Percentiles rank a stretch among this genome's conserved stretches.
phyloP scores from a whole-genome alignment of 2,888 invertebrate genomes.

The Lamproptera curius region DNA sequence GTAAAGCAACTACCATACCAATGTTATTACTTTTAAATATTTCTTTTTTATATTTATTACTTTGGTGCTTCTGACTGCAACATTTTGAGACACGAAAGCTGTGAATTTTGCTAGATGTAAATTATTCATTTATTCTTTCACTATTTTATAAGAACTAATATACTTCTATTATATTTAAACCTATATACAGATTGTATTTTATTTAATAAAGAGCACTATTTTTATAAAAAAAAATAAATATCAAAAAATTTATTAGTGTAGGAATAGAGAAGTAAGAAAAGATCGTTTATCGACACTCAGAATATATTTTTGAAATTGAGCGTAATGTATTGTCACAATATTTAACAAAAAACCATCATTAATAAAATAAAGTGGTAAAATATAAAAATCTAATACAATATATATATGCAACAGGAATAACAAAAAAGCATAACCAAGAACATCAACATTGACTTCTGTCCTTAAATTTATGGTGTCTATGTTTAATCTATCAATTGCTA shows the following conservation, averaged over 20 bases:
- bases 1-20: too few species aligned
- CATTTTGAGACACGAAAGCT: constrained; percentile 5
- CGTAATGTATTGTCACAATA: too few species aligned
- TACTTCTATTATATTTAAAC: too few species aligned
- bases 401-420: background rate
- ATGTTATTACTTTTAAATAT: too few species aligned
- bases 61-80: background rate
- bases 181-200: too few species aligned
- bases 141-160: too few species aligned
- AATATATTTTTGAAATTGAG: too few species aligned
- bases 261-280: background rate
- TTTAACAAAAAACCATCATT: too few species aligned
- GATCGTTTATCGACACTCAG: background rate
- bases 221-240: background rate
- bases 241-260: background rate
- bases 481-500: background rate
- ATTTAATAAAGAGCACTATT: background rate
- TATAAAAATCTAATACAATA: too few species aligned
- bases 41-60: too few species aligned
- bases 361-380: too few species aligned
- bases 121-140: constrained; percentile 4
- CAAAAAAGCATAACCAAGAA: background rate
- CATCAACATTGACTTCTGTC: background rate
- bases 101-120: constrained; percentile 20
- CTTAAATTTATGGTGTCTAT: background rate